Percentiles rank a stretch among this genome's conserved stretches.
These are phyloP conservation scores for Calameuta idolon DNA, from an alignment of 2,888 invertebrate genomes.

Conservation along the genomic window DNA sequence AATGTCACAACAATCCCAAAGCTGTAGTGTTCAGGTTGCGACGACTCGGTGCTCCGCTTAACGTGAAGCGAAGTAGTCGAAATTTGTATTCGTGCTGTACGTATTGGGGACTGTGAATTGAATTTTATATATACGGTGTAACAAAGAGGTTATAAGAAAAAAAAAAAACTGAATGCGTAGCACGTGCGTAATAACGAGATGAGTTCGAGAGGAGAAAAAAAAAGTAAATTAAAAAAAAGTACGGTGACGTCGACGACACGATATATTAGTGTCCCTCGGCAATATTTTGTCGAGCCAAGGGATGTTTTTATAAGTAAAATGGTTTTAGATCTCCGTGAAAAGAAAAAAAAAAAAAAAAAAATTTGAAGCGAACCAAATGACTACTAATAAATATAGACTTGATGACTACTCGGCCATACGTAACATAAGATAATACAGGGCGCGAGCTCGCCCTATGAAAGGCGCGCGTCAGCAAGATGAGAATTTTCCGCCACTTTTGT, in stretches of 20 bases:
- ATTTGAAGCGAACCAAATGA: slow-evolving; percentile 57
- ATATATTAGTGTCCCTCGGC: slow-evolving; percentile 61
- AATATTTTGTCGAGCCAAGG: slow-evolving; percentile 65
- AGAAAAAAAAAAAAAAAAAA: slow-evolving; percentile 30
- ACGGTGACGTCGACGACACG: slow-evolving; percentile 44
- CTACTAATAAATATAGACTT: slow-evolving; percentile 48
- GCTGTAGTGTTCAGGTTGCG: slow-evolving; percentile 65
- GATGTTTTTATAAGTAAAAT: slow-evolving; percentile 61
- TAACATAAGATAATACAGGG: slow-evolving; percentile 45
- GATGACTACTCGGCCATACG: slow-evolving; percentile 56
- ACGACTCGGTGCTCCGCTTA: slow-evolving; percentile 40
- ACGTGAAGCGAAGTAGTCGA: slow-evolving; percentile 18
- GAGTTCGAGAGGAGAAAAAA: no score
- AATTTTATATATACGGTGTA: slow-evolving; percentile 54
- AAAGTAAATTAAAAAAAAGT: slow-evolving; percentile 38
- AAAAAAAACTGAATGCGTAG: slow-evolving; percentile 20
- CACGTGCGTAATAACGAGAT: slow-evolving; percentile 1
- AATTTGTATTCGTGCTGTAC: slow-evolving; percentile 46
- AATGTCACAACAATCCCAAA: slow-evolving; percentile 20
- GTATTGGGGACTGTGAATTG: slow-evolving; percentile 58
- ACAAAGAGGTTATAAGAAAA: slow-evolving; percentile 20
- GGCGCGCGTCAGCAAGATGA: slow-evolving; percentile 31
- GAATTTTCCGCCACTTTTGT: slow-evolving; percentile 48
- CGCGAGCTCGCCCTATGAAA: slow-evolving; percentile 31
- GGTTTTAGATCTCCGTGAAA: slow-evolving; percentile 59